Percentiles rank a stretch among this genome's conserved stretches.
Conservation (phyloP, 2,797 vertebrate genomes). For the Scyliorhinus canicula region DNA sequence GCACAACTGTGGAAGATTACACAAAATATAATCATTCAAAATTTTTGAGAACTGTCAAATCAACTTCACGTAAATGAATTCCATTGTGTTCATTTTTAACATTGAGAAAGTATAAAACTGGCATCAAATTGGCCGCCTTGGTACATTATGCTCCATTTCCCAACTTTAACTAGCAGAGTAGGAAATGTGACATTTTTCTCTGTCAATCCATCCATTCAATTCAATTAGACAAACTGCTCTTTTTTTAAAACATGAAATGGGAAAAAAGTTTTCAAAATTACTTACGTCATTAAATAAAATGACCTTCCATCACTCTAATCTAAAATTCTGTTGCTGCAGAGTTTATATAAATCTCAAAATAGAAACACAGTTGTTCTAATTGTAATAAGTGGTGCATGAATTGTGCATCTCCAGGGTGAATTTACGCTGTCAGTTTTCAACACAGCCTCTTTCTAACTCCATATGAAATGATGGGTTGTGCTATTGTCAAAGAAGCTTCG, state of each 20-base stretch:
- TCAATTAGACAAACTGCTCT: background rate
- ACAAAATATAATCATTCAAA: background rate
- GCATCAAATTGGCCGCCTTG: background rate
- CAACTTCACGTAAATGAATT: background rate
- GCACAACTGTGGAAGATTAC: background rate
- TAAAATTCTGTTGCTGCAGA: background rate
- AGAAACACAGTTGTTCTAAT: background rate
- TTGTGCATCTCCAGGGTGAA: slow-evolving; percentile 21
- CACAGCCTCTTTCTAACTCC: background rate
- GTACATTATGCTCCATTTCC: background rate
- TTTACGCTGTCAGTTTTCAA: background rate
- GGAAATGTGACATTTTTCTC: background rate
- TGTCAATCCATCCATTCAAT: background rate
- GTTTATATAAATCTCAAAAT: slow-evolving; percentile 15
- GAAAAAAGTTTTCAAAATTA: background rate
- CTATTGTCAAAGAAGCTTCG: background rate
- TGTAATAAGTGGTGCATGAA: slow-evolving; percentile 34
- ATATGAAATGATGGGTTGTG: background rate
- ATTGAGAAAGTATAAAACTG: background rate
- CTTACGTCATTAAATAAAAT: background rate
- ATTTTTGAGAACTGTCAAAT: background rate
- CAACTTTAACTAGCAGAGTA: background rate
- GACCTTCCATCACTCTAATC: background rate
- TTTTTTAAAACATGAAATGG: background rate
- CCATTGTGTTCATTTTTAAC: background rate